Evolutionary conservation across 2,797 vertebrate genomes (phyloP).

Genomic region (Knipowitschia caucasica): DNA sequence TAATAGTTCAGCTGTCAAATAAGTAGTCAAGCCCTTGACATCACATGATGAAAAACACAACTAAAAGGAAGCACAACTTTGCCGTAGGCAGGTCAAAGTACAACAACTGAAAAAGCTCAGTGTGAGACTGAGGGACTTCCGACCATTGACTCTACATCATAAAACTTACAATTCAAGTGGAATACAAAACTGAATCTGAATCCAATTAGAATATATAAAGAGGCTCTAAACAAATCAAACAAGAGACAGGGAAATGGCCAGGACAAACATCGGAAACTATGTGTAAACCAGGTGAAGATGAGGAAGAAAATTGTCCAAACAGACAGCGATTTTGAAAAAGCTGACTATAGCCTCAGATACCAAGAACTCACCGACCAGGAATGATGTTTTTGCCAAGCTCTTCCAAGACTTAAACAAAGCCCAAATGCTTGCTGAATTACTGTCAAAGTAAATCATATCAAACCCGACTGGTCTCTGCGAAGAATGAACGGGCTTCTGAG

Average conservation of each 20-base stretch:
- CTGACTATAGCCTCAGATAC: constrained; percentile 19
- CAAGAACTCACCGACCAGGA: constrained; percentile 44
- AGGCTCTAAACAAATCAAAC: constrained; percentile 5
- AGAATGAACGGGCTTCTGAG: constrained; percentile 24
- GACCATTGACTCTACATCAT: constrained; percentile 16
- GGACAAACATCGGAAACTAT: constrained; percentile 10
- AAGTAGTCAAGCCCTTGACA: constrained; percentile 6
- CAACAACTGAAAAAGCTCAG: constrained; percentile 16
- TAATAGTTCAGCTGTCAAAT: not conserved
- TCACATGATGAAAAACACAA: constrained; percentile 13
- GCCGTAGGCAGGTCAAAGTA: constrained; percentile 23
- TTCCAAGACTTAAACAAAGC: constrained; percentile 54
- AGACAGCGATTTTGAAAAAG: constrained; percentile 39
- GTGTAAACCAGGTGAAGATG: constrained; percentile 1
- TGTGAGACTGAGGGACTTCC: constrained; percentile 18
- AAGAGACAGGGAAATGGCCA: constrained; percentile 3
- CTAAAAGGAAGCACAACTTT: constrained; percentile 18
- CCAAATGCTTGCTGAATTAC: constrained; percentile 44
- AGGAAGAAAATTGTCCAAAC: constrained; percentile 10
- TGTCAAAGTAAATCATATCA: constrained; percentile 63
- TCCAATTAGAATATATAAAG: constrained; percentile 7
- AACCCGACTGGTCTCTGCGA: constrained; percentile 21
- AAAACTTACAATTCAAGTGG: constrained; percentile 18
- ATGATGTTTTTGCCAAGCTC: constrained; percentile 51
- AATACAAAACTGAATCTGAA: constrained; percentile 17